These are phyloP conservation scores for Tromatobia lineatoria DNA, from an alignment of 2,888 invertebrate species.

Conservation along the genomic window DNA sequence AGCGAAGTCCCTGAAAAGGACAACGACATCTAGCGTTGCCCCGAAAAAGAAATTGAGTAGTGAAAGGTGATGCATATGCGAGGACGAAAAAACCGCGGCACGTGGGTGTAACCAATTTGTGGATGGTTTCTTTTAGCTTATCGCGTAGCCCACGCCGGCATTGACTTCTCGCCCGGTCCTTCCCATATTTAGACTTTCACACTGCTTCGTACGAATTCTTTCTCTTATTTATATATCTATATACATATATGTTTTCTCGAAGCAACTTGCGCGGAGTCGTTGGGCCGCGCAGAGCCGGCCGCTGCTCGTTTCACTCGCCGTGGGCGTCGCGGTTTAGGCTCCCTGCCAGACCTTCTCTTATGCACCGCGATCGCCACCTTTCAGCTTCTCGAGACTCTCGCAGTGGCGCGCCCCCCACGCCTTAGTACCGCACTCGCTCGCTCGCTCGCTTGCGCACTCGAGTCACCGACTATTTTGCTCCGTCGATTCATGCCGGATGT, in stretches of 20 bases:
- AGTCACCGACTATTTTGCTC: constrained; percentile 78
- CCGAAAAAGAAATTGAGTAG: neutral
- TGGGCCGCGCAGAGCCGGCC: constrained; percentile 13
- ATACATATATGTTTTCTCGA: neutral
- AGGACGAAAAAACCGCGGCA: neutral
- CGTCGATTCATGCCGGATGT: constrained; percentile 85
- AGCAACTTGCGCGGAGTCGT: constrained; percentile 10
- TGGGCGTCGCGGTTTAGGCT: constrained; percentile 62
- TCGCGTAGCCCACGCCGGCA: neutral
- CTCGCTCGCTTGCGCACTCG: constrained; percentile 54
- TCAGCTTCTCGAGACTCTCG: constrained; percentile 12
- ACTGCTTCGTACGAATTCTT: neutral
- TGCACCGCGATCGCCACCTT: constrained; percentile 9
- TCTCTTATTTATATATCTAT: neutral
- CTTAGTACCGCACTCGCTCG: constrained; percentile 8
- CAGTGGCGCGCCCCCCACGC: constrained; percentile 37
- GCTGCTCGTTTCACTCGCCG: constrained; percentile 50
- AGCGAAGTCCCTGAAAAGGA: neutral
- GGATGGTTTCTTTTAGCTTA: neutral
- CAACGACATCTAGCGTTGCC: neutral
- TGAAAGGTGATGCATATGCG: constrained; percentile 12
- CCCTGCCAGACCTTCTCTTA: constrained; percentile 14
- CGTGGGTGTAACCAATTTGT: constrained; percentile 13
- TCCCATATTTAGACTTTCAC: constrained; percentile 29
- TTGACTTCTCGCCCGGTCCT: constrained; percentile 25